These are phyloP conservation scores for Sepiola atlantica DNA, from an alignment of 2,888 invertebrate species.

Conservation along the genomic window DNA sequence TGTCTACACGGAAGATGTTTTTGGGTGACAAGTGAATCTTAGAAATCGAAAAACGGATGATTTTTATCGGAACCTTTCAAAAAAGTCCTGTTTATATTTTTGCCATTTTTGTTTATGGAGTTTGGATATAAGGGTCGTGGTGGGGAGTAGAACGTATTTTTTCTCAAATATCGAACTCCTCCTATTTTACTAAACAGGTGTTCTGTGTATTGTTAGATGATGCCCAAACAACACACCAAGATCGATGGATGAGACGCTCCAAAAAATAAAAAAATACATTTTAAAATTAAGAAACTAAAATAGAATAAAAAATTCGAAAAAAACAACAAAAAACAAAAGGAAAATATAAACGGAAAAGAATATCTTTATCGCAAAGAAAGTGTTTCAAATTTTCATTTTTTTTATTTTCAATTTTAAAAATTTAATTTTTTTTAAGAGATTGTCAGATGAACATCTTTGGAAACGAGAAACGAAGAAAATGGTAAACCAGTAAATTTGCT, in stretches of 20 bases:
- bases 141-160: neutral
- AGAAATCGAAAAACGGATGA: neutral
- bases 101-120: neutral
- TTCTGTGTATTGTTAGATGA: neutral
- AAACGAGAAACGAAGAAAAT: neutral
- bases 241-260: neutral
- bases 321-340: neutral
- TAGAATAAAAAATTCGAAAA: too few relatives aligned
- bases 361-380: neutral
- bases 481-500: neutral
- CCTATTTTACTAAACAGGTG: neutral
- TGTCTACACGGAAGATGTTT: neutral
- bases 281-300: too few relatives aligned
- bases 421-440: neutral
- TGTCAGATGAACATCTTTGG: neutral
- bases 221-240: neutral
- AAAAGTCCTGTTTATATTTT: neutral
- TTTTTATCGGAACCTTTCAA: conserved; percentile 32
- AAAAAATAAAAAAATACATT: neutral
- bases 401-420: neutral
- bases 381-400: neutral
- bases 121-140: neutral
- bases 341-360: neutral
- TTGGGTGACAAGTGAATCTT: conserved; percentile 11
- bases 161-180: neutral